Conservation (phyloP, 2,113 vertebrate genomes). For the Tretioscincus oriximinensis region DNA sequence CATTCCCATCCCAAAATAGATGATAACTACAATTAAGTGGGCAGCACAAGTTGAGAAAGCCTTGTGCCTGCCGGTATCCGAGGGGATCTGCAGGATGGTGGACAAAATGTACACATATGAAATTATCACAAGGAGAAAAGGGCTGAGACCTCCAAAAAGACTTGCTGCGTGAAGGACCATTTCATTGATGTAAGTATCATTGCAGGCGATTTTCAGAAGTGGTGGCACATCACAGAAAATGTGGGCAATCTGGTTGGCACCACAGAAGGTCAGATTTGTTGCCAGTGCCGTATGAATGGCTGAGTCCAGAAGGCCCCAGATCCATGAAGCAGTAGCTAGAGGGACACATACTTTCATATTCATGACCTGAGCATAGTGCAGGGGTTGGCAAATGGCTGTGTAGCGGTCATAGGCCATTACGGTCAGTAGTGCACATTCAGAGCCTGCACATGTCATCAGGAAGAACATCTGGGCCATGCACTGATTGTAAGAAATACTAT, state of each 20-base stretch:
- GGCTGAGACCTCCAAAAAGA: neutral
- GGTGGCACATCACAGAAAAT: conserved; percentile 49
- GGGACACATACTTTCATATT: accelerated
- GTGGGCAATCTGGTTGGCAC: conserved; percentile 21
- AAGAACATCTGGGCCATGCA: conserved; percentile 53
- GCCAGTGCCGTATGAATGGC: conserved; percentile 6
- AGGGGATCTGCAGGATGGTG: neutral
- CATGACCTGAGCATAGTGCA: neutral
- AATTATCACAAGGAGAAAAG: neutral
- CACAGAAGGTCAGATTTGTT: conserved; percentile 24
- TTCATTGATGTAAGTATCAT: neutral
- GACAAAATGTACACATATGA: conserved; percentile 51
- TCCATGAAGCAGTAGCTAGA: neutral
- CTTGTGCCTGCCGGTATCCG: conserved; percentile 2
- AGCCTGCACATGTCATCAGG: neutral
- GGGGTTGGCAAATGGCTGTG: conserved; percentile 30
- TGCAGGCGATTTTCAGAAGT: conserved; percentile 7
- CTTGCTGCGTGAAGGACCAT: neutral
- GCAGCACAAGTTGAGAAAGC: conserved; percentile 50
- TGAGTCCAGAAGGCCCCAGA: conserved; percentile 40
- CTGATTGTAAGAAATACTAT: neutral
- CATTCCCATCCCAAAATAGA: conserved; percentile 23
- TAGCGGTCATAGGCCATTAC: conserved; percentile 54
- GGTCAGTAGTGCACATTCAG: neutral
- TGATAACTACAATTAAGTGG: conserved; percentile 24